Evolutionary conservation across 35 echinoderm and acorn worm species (phyloP), one percentile per base, ranked within the genome.

Genomic region (Apostichopus japonicus): DNA sequence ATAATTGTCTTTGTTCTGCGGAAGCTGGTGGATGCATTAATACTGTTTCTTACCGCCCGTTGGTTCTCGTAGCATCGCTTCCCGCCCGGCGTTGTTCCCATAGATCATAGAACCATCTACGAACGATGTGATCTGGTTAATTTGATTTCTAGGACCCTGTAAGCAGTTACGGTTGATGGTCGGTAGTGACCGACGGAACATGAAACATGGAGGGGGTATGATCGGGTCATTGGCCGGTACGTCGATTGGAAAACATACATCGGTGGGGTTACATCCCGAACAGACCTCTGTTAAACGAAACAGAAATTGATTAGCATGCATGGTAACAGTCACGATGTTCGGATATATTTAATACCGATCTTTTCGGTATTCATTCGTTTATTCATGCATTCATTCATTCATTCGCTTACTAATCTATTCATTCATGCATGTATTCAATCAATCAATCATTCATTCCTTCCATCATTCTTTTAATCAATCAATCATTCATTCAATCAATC

Each of bases 81-180:
- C 4, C 5, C 86, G 86, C 4, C 16, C 67, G 8, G 52, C 10
- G 2, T 93, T 86, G 4, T 88, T 90, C 6, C 97, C 97, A 72
- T 98, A 98, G 70, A 96, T 73, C n/a, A 77, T 87, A 15, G 97
- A 98, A 27, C 56, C 91, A 75, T 98, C 97, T 55, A 96, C 10
- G 81, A 91, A 98, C 1, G 95, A 98, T n/a, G 93, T 96, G 53
- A 94, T 86, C 67, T 94, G 93, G 54, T 96, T 98, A 55, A 98
- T 76, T 86, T 98, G 97, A 19, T 98, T 95, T 65, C 97, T 93
- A 23, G 94, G 89, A 22, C 92, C 94, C 9, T 92, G 92, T 44
- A 65, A 57, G 70, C 96, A 98, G 86, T 95, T 77, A n/a, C 23
- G n/a, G 27, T 62, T 88, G n/a, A 94, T 92, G 10, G 87, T 90